Base-by-base conservation (phyloP, 2,888 invertebrate genomes). In the Drosophila quinaria region DNA sequence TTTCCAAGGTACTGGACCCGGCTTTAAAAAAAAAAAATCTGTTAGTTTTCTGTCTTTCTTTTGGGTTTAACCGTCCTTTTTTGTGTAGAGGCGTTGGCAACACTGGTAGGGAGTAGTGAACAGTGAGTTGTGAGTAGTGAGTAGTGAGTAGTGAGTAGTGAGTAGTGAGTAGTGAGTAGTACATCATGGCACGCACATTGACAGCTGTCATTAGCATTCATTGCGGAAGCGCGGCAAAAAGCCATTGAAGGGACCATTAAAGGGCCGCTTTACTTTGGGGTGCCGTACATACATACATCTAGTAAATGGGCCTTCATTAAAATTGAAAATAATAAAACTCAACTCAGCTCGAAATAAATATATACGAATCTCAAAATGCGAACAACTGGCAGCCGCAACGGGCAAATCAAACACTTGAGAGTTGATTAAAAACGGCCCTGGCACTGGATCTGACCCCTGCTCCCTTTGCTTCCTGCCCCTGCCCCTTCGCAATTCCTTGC, bases 201-300 rank as follows among this genome's bases (percentile, higher is more conserved):
- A 86, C 90, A 90, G 87, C 88, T 89, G 88, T 90, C 88, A 83
- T 85, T 85, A 85, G 80, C 87, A 87, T 81, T 89, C 85, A 85
- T 76, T 81, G 80, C 84, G 87, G 89, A 87, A 89, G 87, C 62
- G 89, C 86, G 77, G 88, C 79, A 56, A 62, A 75, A 73, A 66
- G 41, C 70, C 68, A 80, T 75, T 72, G 75, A 78, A 78, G 75
- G 66, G 74, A 37, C 67, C 19, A 42, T 46, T 50, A 35, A 51
- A 51, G 67, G 51, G 47, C 44, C 19, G 49, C 17, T 19, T 19
- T 35, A 35, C 17, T 22, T 72, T 64, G 67, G 79, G 80, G 83
- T 86, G 81, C 84, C 5, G 83, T 86, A 86, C 84, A 22, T 22
- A 22, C 22, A 22, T 22, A 22, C 22, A 22, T 22, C 4, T 22